These are phyloP conservation scores for Mylabris phalerata DNA, from an alignment of 1,140 invertebrate species.

Conservation along the genomic window DNA sequence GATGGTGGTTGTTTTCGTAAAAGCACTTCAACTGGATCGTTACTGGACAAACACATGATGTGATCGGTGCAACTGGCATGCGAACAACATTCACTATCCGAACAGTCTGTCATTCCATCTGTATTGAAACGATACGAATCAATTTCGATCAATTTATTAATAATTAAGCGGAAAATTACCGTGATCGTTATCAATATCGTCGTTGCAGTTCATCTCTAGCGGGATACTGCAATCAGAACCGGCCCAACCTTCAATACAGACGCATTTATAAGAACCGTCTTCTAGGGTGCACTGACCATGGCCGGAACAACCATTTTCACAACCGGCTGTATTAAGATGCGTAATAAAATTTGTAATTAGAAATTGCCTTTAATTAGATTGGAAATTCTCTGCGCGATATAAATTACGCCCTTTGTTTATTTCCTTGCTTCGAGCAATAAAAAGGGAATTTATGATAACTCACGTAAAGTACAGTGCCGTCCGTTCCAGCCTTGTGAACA, in stretches of 20 bases:
- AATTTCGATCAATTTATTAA: neutral
- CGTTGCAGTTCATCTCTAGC: slow-evolving; percentile 86
- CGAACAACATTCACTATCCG: slow-evolving; percentile 92
- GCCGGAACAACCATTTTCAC: slow-evolving; percentile 85
- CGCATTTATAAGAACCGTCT: slow-evolving; percentile 83
- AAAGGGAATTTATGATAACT: slow-evolving; percentile 44
- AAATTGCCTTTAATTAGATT: too few relatives aligned
- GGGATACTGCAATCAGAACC: slow-evolving; percentile 85
- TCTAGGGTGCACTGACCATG: slow-evolving; percentile 83
- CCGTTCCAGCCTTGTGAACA: slow-evolving; percentile 98
- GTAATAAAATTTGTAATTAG: neutral
- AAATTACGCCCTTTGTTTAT: neutral
- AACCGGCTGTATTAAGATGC: slow-evolving; percentile 67
- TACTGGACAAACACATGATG: slow-evolving; percentile 89
- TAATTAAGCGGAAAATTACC: slow-evolving; percentile 52
- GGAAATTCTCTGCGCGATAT: neutral
- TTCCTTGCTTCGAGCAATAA: neutral
- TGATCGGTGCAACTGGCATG: slow-evolving; percentile 76
- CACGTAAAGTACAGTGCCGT: slow-evolving; percentile 90
- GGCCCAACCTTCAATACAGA: slow-evolving; percentile 86
- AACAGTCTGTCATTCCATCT: slow-evolving; percentile 98
- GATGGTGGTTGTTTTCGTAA: slow-evolving; percentile 92
- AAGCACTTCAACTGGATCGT: slow-evolving; percentile 91
- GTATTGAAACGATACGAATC: neutral
- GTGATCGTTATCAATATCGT: slow-evolving; percentile 93